Evolutionary conservation across 2,888 invertebrate genomes (phyloP), one percentile per base, ranked within the genome.

Genomic region (Myopa testacea): DNA sequence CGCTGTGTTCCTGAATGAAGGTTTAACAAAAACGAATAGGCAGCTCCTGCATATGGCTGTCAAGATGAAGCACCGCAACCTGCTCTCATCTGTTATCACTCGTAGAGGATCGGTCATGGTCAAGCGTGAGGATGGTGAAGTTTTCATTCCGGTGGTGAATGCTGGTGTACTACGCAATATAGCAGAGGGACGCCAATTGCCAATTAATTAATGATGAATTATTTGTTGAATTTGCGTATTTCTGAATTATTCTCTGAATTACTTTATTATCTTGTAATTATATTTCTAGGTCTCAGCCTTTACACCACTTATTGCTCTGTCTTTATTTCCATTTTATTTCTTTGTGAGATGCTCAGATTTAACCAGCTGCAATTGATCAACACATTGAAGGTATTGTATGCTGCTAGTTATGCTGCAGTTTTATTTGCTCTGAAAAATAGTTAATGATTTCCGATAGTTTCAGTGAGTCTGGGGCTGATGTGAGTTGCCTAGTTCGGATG

Each of bases 381-480:
- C 26, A 26, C 6, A 55, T 26, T 26, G 26, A 62, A 8, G 7
- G 62, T 6, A 6, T 62, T 19, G 19, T 62, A 26, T 62, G 62
- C 62, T 62, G 62, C 62, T 62, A 14, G 1, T n/a, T 16, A 10
- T 62, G 62, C 62, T 62, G 34, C 19, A 4, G 4, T 26, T 62
- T 62, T 26, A 26, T 62, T 19, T 26, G 5, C 6, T 6, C n/a
- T 26, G 5, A 26, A 26, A 4, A 5, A 26, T 26, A 8, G 7
- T 62, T 62, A 58, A 58, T 58, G 58, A 58, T 58, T 58, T 58
- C 58, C 6, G 58, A 58, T n/a, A 58, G n/a, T 58, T n/a, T 12
- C 8, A 14, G 8, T 52, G 52, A 52, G 52, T 14, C 52, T 52
- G 52, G 14, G 14, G 52, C 14, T 52, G 52, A 52, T 52, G 52